Percentiles rank a stretch among this genome's conserved stretches.
These are phyloP conservation scores for Teleogryllus oceanicus DNA, from an alignment of 2,888 invertebrate species.

Conservation along the genomic window DNA sequence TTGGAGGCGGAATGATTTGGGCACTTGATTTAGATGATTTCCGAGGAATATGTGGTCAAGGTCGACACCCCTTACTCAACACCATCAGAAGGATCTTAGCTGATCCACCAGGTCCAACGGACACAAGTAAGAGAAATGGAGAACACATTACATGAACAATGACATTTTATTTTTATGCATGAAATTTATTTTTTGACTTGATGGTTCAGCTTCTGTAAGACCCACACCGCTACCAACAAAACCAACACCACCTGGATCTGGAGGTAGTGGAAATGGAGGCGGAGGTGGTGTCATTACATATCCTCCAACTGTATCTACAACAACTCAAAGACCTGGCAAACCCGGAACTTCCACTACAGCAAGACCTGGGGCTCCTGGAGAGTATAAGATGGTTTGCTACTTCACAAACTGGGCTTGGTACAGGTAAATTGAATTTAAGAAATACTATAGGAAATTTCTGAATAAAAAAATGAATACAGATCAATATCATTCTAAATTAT, in stretches of 20 bases:
- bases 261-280: neutral
- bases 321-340: conserved; percentile 12
- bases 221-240: conserved; percentile 31
- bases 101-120: conserved; percentile 27
- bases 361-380: conserved; percentile 38
- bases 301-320: conserved; percentile 5
- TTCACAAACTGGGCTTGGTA: conserved; percentile 96
- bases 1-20: conserved; percentile 90
- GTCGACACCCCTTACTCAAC: conserved; percentile 73
- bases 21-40: conserved; percentile 87
- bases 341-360: conserved; percentile 18
- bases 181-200: conserved; percentile 34
- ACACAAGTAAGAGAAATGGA: neutral
- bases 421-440: conserved; percentile 41
- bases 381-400: conserved; percentile 81
- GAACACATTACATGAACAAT: neutral
- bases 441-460: neutral
- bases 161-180: no score
- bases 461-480: neutral
- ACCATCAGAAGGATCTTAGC: conserved; percentile 69
- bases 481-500: no score
- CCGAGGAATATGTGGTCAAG: conserved; percentile 72
- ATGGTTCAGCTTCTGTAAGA: conserved; percentile 26
- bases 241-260: conserved; percentile 25
- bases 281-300: neutral